Conservation (phyloP, 2,797 vertebrate species). For the Brachyalestes nurse region DNA sequence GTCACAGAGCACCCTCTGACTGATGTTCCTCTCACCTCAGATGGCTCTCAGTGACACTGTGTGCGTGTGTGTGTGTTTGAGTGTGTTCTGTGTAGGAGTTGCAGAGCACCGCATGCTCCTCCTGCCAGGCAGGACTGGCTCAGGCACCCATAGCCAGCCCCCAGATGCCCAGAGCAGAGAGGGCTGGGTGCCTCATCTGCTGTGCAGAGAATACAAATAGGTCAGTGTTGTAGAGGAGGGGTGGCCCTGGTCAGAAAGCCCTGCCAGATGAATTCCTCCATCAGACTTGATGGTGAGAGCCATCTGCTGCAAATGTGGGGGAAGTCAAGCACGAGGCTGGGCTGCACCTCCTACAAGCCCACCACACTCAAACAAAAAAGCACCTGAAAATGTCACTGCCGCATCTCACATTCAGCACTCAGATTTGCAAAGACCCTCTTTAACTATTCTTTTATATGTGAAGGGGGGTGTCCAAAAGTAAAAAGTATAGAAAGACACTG, state of each 20-base stretch:
- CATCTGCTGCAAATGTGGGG: constrained; percentile 83
- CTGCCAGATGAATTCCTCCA: constrained; percentile 84
- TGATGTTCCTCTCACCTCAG: constrained; percentile 39
- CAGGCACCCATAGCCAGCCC: constrained; percentile 76
- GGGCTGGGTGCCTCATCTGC: constrained; percentile 82
- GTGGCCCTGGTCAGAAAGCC: constrained; percentile 67
- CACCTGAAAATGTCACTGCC: constrained; percentile 28
- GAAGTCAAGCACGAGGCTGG: constrained; percentile 67
- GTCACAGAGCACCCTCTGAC: constrained; percentile 12
- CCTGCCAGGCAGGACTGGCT: constrained; percentile 57
- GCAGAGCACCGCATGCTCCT: constrained; percentile 36
- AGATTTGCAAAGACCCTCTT: constrained; percentile 1
- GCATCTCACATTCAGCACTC: constrained; percentile 13
- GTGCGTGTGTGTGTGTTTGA: constrained; percentile 20
- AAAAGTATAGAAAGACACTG: background rate
- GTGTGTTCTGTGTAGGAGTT: constrained; percentile 27
- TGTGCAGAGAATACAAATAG: constrained; percentile 87
- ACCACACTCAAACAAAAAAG: constrained; percentile 38
- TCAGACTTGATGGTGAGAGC: constrained; percentile 81
- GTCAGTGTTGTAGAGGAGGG: constrained; percentile 79
- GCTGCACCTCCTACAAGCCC: constrained; percentile 29
- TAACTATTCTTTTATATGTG: background rate
- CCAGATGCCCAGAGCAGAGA: constrained; percentile 74
- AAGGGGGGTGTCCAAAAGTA: background rate
- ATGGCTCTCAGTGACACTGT: constrained; percentile 30